Base-by-base conservation (phyloP, 2,888 invertebrate genomes). In the Epistrophella euchroma region DNA sequence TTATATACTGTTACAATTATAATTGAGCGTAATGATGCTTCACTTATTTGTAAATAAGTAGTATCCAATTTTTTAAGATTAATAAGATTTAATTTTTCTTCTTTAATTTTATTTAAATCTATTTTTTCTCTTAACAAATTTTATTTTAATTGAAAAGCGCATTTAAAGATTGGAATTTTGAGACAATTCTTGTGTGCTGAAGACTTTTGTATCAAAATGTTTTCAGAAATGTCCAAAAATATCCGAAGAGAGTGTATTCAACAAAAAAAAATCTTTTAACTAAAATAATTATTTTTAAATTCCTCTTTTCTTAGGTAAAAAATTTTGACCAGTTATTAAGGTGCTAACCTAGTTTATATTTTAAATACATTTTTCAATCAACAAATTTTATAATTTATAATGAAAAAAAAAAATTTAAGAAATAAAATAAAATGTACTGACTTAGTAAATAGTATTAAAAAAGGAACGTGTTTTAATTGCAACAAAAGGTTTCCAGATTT, bases 201-300 rank as follows among this genome's bases (percentile, higher is more conserved):
- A 87, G 68, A 83, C 78, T 87, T 87, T 87, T 87, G 87, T 87
- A 87, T 87, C 87, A 87, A 87, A 87, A 87, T 83, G 78, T 87
- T 78, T 75, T 66, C 55, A 35, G 68, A 77, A 75, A 55, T 68
- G 75, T 75, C 58, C 55, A 70, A 52, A 62, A 60, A 74, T 50
- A 50, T 45, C 35, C 40, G 70, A 47, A 56, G 47, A 72, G 52
- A 74, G n/a, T 17, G 32, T 70, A 10, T 50, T 73, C 58, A 11
- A 45, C 73, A 73, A 56, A 55, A 81, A 78, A 28, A 35, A 52
- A 5, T 25, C 22, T 62, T 70, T 71, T 70, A 72, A 43, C 64
- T 58, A 64, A 68, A 73, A 79, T 17, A 9, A 45, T 77, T 47
- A 25, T 56, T 56, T 56, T 76, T 25, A 15, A 68, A 60, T 22